These are phyloP conservation scores for Acanthurus tractus DNA, from an alignment of 2,797 vertebrate genomes.

Conservation along the genomic window DNA sequence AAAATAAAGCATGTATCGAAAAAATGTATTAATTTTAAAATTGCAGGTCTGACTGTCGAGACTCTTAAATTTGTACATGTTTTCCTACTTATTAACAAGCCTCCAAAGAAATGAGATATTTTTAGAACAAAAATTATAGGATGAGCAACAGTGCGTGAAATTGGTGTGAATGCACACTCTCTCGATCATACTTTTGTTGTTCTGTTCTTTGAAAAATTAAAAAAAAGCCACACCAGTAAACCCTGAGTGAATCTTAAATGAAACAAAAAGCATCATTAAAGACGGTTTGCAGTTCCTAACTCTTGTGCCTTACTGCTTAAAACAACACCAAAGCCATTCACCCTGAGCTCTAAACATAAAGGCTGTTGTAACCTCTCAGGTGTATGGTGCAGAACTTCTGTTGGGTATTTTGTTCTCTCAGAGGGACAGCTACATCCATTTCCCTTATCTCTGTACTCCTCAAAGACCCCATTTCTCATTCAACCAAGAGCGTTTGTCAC, in stretches of 20 bases:
- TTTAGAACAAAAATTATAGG: background rate
- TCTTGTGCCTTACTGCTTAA: conserved; percentile 16
- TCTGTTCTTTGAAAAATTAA: conserved; percentile 2
- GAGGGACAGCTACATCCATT: conserved; percentile 57
- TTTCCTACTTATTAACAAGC: background rate
- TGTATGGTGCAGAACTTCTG: conserved; percentile 35
- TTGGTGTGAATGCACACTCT: conserved; percentile 1
- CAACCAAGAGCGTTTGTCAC: conserved; percentile 62
- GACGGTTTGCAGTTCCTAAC: background rate
- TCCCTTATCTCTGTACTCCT: conserved; percentile 55
- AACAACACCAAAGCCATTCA: conserved; percentile 13
- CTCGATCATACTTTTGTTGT: background rate
- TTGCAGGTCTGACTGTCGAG: background rate
- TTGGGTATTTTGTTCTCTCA: conserved; percentile 8
- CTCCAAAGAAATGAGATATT: background rate
- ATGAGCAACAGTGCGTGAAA: background rate
- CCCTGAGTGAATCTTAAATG: conserved; percentile 11
- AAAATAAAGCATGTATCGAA: background rate
- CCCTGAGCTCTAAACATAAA: conserved; percentile 38
- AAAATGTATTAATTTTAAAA: background rate
- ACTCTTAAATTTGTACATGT: background rate
- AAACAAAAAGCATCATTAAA: conserved; percentile 33
- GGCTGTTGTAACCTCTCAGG: conserved; percentile 41
- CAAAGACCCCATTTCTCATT: conserved; percentile 67
- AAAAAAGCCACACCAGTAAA: background rate